Base-by-base conservation (phyloP, 2,888 invertebrate genomes). In the Lapara coniferarum region DNA sequence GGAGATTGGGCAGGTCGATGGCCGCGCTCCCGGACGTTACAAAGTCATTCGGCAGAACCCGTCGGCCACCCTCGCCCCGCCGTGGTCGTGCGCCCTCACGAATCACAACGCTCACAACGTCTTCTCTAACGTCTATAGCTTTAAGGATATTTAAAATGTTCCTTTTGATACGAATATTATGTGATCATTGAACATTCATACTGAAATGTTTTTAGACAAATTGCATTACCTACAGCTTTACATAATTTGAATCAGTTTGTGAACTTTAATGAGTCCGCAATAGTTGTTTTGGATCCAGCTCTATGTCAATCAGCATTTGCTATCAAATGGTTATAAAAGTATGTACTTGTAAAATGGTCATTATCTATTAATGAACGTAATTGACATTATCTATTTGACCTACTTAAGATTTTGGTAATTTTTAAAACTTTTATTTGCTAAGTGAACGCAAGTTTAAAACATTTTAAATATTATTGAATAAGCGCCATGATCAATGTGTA, bases 1-100 rank as follows among this genome's bases (percentile, higher is more conserved):
- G 88, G 93, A 93, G 94, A 94, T 94, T 93, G 94, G 94, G 91
- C 90, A 93, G 94, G 94, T 94, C 94, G 90, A 87, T 93, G 94
- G 87, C 93, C 94, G 88, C 90, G 87, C 87, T 90, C 92, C 92
- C 93, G 91, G 92, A 92, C 92, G 89, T 89, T 85, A 87, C 87
- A 83, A 85, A 92, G 89, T 89, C 92, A 90, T 89, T 92, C 90
- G 92, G 88, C 90, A 90, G 89, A 92, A 91, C 90, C 87, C 87
- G 88, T 83, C 80, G 84, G 81, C 89, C 88, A 90, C 92, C 91
- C 91, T 90, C 87, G 83, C 77, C 80, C 78, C 79, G 74, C 72
- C 76, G 72, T 68, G 55, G 66, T 71, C 69, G 75, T 77, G 73
- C 83, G 85, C 86, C 89, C 87, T 87, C 83, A 37, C 37, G 37